Base-by-base conservation (phyloP, 2,797 vertebrate species). In the Cyprinodon diabolis region DNA sequence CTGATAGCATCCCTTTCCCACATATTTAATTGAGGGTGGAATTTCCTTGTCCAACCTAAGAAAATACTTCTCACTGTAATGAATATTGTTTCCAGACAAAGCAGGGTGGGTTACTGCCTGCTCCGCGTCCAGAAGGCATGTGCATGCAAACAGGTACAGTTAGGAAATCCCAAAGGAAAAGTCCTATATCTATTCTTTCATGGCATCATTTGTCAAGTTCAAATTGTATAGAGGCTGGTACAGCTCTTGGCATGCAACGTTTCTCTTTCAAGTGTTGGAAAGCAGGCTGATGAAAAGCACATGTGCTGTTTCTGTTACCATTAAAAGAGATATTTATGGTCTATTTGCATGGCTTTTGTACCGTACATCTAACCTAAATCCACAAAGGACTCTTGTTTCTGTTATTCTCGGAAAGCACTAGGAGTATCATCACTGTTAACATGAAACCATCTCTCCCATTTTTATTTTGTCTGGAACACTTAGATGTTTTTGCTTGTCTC, bases 51-150 rank as follows among this genome's bases (percentile, higher is more conserved):
- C 65, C 77, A 84, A 82, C 81, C 84, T 68, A 40, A 72, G 77
- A 82, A 80, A 84, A 72, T 75, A 45, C 80, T 84, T 84, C 71
- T 84, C 73, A 54, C 74, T 86, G n/a, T 80, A 86, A 78, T 74
- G 69, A 86, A 84, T 85, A 82, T 86, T 87, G 85, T 89, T 90
- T 87, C 80, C 86, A 90, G 88, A 90, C 90, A 91, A 90, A 91
- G 86, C 79, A 52, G 82, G 88, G 86, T n/a, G 86, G 87, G 74
- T 77, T 77, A 15, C 63, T 84, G 74, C 87, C 82, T 87, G 79
- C 81, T 86, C 82, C 81, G 75, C 10, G 0, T 81, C 74, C 85
- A 86, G 30, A 68, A 25, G 35, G 19, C 75, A 71, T 74, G 79
- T 56, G 68, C 10, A 76, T 72, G 66, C 11, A 17, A 78, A 55